Evolutionary conservation across 1,140 invertebrate species (phyloP).

Genomic region (Lordiphosa stackelbergi): DNA sequence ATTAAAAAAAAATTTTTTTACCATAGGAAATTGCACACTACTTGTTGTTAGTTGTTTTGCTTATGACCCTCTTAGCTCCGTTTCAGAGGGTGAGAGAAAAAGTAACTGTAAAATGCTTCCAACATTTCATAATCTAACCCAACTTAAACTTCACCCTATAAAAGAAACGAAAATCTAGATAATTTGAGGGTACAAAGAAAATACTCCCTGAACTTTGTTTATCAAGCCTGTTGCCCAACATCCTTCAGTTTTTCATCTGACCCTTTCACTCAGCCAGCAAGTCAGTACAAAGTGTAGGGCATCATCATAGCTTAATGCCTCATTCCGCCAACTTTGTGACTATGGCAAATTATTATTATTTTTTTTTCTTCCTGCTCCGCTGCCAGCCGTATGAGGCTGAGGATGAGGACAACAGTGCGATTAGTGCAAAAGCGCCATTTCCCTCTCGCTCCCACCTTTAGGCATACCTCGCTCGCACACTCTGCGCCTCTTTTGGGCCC

Average conservation of each 20-base stretch:
- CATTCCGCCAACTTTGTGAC: constrained; percentile 12
- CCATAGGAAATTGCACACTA: too few relatives aligned
- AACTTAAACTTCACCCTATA: too few relatives aligned
- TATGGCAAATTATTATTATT: constrained; percentile 53
- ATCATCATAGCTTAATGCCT: constrained; percentile 32
- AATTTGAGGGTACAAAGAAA: too few relatives aligned
- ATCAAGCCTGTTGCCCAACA: too few relatives aligned
- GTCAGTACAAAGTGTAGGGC: constrained; percentile 32
- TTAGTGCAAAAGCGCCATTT: constrained; percentile 30
- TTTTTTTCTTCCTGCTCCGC: constrained; percentile 2
- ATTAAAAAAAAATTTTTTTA: too few relatives aligned
- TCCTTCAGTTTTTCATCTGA: not conserved
- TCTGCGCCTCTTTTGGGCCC: constrained; percentile 10
- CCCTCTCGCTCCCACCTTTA: constrained; percentile 1
- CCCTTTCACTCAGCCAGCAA: constrained; percentile 5
- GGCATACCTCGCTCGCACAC: constrained; percentile 10
- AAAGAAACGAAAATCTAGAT: too few relatives aligned
- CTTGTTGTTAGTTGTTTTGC: too few relatives aligned
- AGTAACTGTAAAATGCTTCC: too few relatives aligned
- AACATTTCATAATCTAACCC: too few relatives aligned
- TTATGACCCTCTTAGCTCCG: too few relatives aligned
- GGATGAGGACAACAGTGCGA: constrained; percentile 48
- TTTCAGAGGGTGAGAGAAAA: too few relatives aligned
- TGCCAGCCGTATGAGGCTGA: constrained; percentile 16
- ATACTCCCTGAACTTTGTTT: too few relatives aligned